Percentiles rank a stretch among this genome's conserved stretches.
phyloP scores from a whole-genome alignment of 2,888 invertebrate genomes.

The Nyleta sp. region DNA sequence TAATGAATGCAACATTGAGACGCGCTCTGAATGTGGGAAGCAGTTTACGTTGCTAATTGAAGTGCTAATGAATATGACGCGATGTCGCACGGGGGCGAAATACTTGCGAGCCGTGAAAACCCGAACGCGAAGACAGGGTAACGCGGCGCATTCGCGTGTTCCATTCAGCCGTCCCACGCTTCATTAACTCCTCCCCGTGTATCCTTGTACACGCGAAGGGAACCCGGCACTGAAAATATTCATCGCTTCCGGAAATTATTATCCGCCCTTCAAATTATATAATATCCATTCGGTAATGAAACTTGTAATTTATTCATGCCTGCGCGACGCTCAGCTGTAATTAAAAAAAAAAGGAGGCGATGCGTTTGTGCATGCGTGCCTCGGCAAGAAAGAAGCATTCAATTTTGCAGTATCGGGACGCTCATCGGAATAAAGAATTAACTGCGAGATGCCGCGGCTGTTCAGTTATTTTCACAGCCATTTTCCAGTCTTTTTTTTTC shows the following conservation, averaged over 20 bases:
- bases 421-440: conserved; percentile 48
- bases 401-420: conserved; percentile 42
- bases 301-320: conserved; percentile 51
- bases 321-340: conserved; percentile 45
- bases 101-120: conserved; percentile 60
- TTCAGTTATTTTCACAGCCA: conserved; percentile 26
- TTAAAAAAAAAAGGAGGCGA: conserved; percentile 45
- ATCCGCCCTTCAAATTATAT: conserved; percentile 47
- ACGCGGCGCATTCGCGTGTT: conserved; percentile 45
- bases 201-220: conserved; percentile 39
- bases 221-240: conserved; percentile 45
- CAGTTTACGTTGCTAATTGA: conserved; percentile 68
- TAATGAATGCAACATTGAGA: conserved; percentile 27
- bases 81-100: conserved; percentile 47
- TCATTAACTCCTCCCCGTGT: conserved; percentile 56
- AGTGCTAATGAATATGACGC: conserved; percentile 68
- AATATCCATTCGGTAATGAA: conserved; percentile 53
- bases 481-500: conserved; percentile 20
- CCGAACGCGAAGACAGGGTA: conserved; percentile 39
- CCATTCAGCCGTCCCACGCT: conserved; percentile 63
- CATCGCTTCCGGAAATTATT: conserved; percentile 57
- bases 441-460: conserved; percentile 20
- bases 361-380: conserved; percentile 32
- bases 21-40: conserved; percentile 26
- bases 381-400: conserved; percentile 31